Evolutionary conservation across 2,113 vertebrate genomes (phyloP).

Genomic region (Pollachius pollachius): DNA sequence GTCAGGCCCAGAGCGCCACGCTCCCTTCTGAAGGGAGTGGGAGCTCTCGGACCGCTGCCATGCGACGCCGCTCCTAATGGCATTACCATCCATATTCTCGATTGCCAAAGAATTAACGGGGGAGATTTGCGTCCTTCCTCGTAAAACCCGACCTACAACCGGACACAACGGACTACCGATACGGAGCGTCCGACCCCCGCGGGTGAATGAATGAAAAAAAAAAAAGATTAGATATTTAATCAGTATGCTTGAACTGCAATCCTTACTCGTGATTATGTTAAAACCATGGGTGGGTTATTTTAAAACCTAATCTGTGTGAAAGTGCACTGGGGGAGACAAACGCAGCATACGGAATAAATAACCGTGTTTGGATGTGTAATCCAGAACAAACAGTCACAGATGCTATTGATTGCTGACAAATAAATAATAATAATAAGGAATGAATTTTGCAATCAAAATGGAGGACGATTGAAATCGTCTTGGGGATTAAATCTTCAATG

Average conservation of each 20-base stretch:
- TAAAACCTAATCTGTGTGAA: conserved; percentile 53
- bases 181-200: not conserved
- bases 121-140: not conserved
- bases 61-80: not conserved
- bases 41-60: no score
- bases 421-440: not conserved
- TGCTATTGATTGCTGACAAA: not conserved
- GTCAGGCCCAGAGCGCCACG: no score
- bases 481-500: not conserved
- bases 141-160: conserved; percentile 1
- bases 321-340: conserved; percentile 34
- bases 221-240: conserved; percentile 37
- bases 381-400: conserved; percentile 1
- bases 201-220: conserved; percentile 12
- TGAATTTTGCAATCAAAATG: no score
- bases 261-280: conserved; percentile 57
- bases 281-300: conserved; percentile 46
- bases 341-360: conserved; percentile 41
- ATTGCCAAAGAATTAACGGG: conserved; percentile 10
- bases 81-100: not conserved
- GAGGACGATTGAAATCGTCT: not conserved
- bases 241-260: conserved; percentile 44
- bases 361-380: conserved; percentile 48
- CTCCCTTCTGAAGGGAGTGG: no score
- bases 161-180: not conserved